Evolutionary conservation across 1,140 invertebrate species (phyloP).

Genomic region (Olivierus martensii): DNA sequence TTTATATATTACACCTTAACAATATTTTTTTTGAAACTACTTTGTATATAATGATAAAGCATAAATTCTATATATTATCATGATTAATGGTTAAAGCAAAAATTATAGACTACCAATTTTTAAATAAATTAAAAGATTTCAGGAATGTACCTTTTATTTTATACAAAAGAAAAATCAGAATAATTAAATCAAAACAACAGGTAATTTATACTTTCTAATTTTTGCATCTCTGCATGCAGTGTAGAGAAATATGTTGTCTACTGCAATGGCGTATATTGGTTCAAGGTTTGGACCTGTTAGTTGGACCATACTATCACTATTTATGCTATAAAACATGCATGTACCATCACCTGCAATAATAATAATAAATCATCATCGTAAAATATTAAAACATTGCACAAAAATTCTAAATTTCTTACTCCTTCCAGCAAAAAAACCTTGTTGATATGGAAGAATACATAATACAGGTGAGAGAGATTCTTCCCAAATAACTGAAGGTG

Average conservation of each 20-base stretch:
- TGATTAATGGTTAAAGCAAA: too few relatives aligned
- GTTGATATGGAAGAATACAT: constrained; percentile 25
- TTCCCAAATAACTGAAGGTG: constrained; percentile 27
- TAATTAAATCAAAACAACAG: constrained; percentile 5
- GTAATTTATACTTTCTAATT: constrained; percentile 38
- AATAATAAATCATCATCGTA: not conserved
- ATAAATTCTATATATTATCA: too few relatives aligned
- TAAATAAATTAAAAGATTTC: too few relatives aligned
- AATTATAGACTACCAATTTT: too few relatives aligned
- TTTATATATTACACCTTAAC: too few relatives aligned
- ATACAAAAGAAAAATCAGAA: too few relatives aligned
- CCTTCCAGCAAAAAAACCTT: constrained; percentile 28
- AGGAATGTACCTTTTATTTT: too few relatives aligned
- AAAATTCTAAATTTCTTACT: constrained; percentile 20
- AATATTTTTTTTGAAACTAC: too few relatives aligned
- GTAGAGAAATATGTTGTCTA: constrained; percentile 39
- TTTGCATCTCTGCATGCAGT: constrained; percentile 40
- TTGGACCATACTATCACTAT: constrained; percentile 33
- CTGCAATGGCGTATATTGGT: constrained; percentile 41
- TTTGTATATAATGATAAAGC: too few relatives aligned
- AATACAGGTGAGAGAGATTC: constrained; percentile 27
- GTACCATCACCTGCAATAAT: constrained; percentile 40
- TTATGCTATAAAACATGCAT: constrained; percentile 33
- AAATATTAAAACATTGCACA: not conserved
- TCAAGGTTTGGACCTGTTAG: constrained; percentile 55